phyloP scores from a whole-genome alignment of 2,797 vertebrate species.

The Psittacula echo region DNA sequence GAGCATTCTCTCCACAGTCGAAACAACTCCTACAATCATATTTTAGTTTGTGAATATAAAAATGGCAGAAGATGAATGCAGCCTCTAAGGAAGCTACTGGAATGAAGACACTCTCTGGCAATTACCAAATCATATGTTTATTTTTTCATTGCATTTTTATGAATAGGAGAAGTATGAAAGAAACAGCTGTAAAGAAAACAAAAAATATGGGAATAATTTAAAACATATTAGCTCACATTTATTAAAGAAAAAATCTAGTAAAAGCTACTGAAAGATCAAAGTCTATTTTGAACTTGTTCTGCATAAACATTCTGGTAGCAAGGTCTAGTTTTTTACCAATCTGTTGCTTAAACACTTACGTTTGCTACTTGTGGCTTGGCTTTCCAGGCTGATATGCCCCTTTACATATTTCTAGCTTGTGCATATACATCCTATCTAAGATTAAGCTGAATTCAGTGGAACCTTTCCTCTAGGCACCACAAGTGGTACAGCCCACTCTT shows the following conservation, averaged over 20 bases:
- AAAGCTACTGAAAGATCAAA: not conserved
- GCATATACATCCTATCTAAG: not conserved
- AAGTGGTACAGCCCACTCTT: not conserved
- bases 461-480: not conserved
- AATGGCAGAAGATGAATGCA: not conserved
- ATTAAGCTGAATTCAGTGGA: not conserved
- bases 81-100: not conserved
- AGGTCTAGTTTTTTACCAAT: not conserved
- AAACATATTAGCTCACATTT: not conserved
- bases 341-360: not conserved
- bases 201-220: not conserved
- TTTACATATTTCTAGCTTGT: not conserved
- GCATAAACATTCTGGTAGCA: not conserved
- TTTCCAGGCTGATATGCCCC: not conserved
- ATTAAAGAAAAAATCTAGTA: not conserved
- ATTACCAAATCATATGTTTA: not conserved
- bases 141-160: conserved; percentile 8
- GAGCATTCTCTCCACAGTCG: not conserved
- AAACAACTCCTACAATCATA: not conserved
- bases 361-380: not conserved
- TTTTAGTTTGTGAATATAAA: not conserved
- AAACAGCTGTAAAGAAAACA: conserved; percentile 4
- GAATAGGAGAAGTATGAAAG: not conserved
- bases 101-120: not conserved
- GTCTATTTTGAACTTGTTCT: not conserved